Base-by-base conservation (phyloP, 2,113 vertebrate genomes). In the Oreochromis aureus region DNA sequence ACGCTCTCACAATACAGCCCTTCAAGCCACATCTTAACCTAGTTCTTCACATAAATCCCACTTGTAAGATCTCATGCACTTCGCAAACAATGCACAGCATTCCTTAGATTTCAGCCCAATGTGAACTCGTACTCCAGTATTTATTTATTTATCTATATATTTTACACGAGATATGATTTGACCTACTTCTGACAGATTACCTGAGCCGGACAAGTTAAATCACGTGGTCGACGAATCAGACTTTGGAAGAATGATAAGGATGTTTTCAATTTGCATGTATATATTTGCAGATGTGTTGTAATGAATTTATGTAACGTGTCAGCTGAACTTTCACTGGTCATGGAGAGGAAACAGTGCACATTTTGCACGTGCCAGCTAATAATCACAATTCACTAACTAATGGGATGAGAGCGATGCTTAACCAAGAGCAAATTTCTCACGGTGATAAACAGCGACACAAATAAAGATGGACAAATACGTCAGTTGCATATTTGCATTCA, bases 11-110 rank as follows among this genome's bases (percentile, higher is more conserved):
- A 94, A 93, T 90, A 11, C 90, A 94, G 86, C 87, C 93, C 95
- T 94, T 86, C 87, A 27, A 95, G 94, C 92, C 89, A 95, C 92
- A 92, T 94, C 94, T 95, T 96, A 96, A 95, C 94, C 95, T 76
- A 95, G 83, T 94, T 96, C 88, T 91, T 90, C 80, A 6, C 88
- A 92, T 85, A 90, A 94, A 93, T 92, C 89, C 93, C 80, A 82
- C 91, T 95, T 91, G 90, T 73, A 92, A 73, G 84, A 88, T 94
- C 88, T 84, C 18, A 81, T 90, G 90, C 89, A 69, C 86, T 90
- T 86, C 58, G 3, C 86, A 88, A 84, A 92, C 89, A 93, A 89
- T 73, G 55, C 56, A 41, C 76, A 66, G 71, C 76, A 48, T 81
- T 80, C 36, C 22, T 44, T 55, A 87, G 83, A 86, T 82, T 76